Evolutionary conservation across 1,140 invertebrate genomes (phyloP), one percentile per base, ranked within the genome.

Genomic region (Hydropsyche tenuis): DNA sequence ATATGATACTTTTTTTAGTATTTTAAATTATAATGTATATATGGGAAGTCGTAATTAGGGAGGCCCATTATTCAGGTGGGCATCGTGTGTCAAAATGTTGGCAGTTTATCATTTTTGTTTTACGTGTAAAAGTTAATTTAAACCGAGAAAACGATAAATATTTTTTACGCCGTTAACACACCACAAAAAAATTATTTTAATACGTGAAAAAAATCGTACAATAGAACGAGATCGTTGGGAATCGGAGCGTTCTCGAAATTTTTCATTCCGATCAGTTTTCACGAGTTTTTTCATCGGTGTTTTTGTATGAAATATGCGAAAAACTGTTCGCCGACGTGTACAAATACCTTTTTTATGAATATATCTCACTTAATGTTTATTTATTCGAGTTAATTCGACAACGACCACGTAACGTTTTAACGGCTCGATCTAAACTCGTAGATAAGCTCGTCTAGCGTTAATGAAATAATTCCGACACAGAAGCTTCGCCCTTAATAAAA

Each of bases 71-170:
- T 70, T 48, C 25, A 73, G 71, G 62, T 68, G 72, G 69, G 68
- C 60, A 68, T 7, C 16, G 16, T 51, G 11, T 73, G 74, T 73
- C 71, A 73, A 73, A 75, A 75, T 70, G 74, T 76, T 73, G 75
- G 65, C 65, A 73, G 72, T 76, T 73, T 73, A 73, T 76, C 66
- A 73, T 73, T 65, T 64, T 22, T 63, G 23, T 69, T 71, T 66
- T 70, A 65, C 64, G 27, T 56, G 42, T 37, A 75, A 72, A 72
- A 60, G 56, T 70, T 72, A 72, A 75, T 75, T 75, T 72, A 60
- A 66, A 75, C 51, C 65, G 56, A 75, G 69, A 75, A 75, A 72
- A 72, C 74, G 42, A 75, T 75, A 75, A 75, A 75, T 75, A 71
- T 66, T 70, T 18, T 62, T 25, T 60, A 37, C 30, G 30, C 60